Evolutionary conservation across 2,113 vertebrate species (phyloP).

Genomic region (Diphyllodes magnificus): DNA sequence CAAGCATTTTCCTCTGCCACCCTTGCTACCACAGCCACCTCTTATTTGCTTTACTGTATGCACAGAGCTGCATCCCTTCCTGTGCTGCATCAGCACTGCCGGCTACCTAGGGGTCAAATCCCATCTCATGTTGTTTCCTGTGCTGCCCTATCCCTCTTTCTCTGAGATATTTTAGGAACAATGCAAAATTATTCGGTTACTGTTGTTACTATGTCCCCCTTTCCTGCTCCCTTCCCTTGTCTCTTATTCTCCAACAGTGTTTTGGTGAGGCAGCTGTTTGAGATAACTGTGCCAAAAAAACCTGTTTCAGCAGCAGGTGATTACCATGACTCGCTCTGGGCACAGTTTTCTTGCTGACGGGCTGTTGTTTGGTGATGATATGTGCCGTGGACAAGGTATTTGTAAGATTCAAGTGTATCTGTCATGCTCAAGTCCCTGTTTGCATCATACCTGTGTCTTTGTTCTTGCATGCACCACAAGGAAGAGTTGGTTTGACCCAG

Average conservation of each 20-base stretch:
- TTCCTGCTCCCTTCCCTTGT: not conserved
- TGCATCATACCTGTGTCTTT: not conserved
- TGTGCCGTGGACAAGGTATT: not conserved
- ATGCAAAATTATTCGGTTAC: fast-evolving
- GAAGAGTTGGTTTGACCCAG: not conserved
- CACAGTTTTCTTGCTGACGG: not conserved
- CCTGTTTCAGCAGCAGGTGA: not conserved
- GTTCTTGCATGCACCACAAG: not conserved
- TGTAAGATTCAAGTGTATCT: fast-evolving
- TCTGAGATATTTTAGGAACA: not conserved
- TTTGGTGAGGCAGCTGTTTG: not conserved
- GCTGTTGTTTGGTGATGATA: not conserved
- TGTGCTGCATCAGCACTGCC: fast-evolving
- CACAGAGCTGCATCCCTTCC: not conserved
- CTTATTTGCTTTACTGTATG: not conserved
- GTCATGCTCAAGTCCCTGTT: not conserved
- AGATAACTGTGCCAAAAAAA: not conserved
- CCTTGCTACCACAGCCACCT: not conserved
- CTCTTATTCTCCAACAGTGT: fast-evolving
- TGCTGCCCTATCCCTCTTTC: not conserved
- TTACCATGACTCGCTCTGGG: not conserved
- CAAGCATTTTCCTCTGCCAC: not conserved
- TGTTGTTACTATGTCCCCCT: not conserved
- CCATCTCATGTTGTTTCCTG: not conserved
- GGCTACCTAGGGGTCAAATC: not conserved